Percentiles rank a stretch among this genome's conserved stretches.
Evolutionary conservation across 2,888 invertebrate genomes (phyloP).

Genomic region (Andrena haemorrhoa): DNA sequence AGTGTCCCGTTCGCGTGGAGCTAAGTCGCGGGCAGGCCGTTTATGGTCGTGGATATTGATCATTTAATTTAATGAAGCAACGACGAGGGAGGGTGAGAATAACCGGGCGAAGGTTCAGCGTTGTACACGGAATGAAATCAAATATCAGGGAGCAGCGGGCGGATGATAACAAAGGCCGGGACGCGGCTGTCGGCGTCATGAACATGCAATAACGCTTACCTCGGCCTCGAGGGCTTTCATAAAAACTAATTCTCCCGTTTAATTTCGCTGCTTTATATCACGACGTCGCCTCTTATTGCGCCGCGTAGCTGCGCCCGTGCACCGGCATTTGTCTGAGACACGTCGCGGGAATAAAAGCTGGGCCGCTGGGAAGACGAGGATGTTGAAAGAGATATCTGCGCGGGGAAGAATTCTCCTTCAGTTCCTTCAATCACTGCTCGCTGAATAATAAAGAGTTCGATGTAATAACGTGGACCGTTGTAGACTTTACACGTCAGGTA

Average conservation of each 20-base stretch:
- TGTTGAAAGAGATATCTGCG: neutral
- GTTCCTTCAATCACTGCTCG: too few relatives aligned
- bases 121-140: constrained; percentile 18
- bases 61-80: neutral
- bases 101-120: neutral
- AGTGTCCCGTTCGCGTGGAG: neutral
- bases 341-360: constrained; percentile 1
- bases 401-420: neutral
- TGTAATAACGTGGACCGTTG: too few relatives aligned
- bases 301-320: constrained; percentile 13
- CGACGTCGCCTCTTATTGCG: constrained; percentile 53
- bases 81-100: neutral
- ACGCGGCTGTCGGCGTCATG: constrained; percentile 30
- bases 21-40: neutral
- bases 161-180: constrained; percentile 15
- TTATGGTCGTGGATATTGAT: neutral
- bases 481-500: too few relatives aligned
- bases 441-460: too few relatives aligned
- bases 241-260: constrained; percentile 71
- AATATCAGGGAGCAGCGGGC: constrained; percentile 14
- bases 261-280: constrained; percentile 66
- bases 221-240: constrained; percentile 51
- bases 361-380: neutral
- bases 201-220: constrained; percentile 56
- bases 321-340: neutral